These are phyloP conservation scores for Steinernema scapterisci DNA, from an alignment of 2,888 invertebrate genomes.

Conservation along the genomic window DNA sequence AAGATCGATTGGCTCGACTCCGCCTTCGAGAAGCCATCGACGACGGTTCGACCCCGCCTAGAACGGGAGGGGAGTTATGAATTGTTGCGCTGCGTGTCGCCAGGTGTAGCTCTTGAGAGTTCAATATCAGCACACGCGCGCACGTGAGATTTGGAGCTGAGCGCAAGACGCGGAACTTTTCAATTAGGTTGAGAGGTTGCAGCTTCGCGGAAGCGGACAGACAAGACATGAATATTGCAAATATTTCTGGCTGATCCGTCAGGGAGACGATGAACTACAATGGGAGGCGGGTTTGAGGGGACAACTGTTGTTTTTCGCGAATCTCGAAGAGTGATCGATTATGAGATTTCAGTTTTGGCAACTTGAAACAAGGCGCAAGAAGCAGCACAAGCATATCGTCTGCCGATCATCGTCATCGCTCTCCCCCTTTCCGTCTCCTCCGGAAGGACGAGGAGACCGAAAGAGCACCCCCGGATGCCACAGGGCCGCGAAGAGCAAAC, in stretches of 20 bases:
- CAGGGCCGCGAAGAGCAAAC: slow-evolving; percentile 24
- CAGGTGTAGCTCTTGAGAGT: background rate
- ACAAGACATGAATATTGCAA: background rate
- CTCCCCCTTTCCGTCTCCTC: background rate
- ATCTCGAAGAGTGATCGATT: slow-evolving; percentile 18
- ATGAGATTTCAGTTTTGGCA: slow-evolving; percentile 16
- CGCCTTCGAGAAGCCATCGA: slow-evolving; percentile 21
- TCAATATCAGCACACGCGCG: too few relatives aligned
- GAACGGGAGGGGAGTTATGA: background rate
- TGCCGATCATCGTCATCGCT: background rate
- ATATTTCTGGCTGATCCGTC: background rate
- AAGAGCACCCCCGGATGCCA: slow-evolving; percentile 2
- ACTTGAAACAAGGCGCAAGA: background rate
- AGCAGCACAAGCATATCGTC: background rate
- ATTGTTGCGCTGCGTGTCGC: slow-evolving; percentile 8
- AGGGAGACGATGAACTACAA: background rate
- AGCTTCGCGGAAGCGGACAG: background rate
- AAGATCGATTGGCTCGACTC: slow-evolving; percentile 30
- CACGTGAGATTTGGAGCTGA: too few relatives aligned
- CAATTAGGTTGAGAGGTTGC: background rate
- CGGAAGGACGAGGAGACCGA: background rate
- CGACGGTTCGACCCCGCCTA: background rate
- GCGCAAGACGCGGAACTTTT: background rate
- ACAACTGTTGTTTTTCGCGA: slow-evolving; percentile 9
- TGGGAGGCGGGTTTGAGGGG: background rate